phyloP scores from a whole-genome alignment of 2,888 invertebrate genomes.

The Ptilodon capucinus region DNA sequence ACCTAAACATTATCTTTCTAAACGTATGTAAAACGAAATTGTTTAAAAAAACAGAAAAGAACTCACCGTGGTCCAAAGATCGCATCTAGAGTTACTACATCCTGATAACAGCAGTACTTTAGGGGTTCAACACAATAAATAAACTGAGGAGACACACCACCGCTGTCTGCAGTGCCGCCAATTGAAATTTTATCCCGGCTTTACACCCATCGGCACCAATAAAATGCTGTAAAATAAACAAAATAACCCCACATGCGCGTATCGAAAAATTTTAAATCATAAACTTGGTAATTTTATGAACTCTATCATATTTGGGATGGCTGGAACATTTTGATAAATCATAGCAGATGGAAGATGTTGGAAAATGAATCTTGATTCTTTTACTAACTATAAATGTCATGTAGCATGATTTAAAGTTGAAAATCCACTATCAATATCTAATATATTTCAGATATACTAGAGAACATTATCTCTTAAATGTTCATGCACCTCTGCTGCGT shows the following conservation, averaged over 20 bases:
- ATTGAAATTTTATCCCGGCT: constrained; percentile 80
- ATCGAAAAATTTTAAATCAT: constrained; percentile 59
- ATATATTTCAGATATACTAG: background rate
- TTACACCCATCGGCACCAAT: constrained; percentile 70
- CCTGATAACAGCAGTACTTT: constrained; percentile 50
- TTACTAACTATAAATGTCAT: background rate
- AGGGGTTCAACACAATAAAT: constrained; percentile 72
- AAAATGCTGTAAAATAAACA: constrained; percentile 74
- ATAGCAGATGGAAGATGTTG: background rate
- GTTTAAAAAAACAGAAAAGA: no score
- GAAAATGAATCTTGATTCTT: background rate
- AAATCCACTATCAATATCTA: background rate
- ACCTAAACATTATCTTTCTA: no score
- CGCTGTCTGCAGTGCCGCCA: constrained; percentile 74
- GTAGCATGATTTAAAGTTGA: background rate
- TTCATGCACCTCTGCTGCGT: no score
- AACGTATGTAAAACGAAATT: no score
- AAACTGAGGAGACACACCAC: constrained; percentile 67
- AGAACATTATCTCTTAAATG: no score
- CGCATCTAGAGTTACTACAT: constrained; percentile 41
- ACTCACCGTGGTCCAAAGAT: no score
- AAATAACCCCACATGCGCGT: constrained; percentile 44
- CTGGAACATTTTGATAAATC: constrained; percentile 10
- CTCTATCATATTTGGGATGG: constrained; percentile 25
- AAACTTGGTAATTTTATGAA: constrained; percentile 48